A percentile compares a stretch with the other conserved stretches of the same genome.
Conservation (phyloP, 1,140 invertebrate species). For the Drosophila murphyi region DNA sequence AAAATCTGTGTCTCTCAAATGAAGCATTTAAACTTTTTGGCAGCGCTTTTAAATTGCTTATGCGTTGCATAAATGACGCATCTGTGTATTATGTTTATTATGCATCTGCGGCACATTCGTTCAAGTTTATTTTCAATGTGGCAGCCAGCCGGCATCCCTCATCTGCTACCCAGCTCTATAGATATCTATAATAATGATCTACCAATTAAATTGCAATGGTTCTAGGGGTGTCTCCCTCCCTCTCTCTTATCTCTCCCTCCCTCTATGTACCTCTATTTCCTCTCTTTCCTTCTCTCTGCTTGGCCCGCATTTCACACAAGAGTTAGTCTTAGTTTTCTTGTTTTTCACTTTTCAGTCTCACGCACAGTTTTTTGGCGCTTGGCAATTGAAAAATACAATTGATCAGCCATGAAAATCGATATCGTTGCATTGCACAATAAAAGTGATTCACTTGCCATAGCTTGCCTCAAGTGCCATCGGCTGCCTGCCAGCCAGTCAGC, state of each 20-base stretch:
- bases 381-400: slow-evolving; percentile 79
- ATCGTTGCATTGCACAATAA: slow-evolving; percentile 61
- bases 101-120: background rate
- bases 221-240: background rate
- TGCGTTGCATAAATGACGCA: background rate
- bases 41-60: slow-evolving; percentile 1
- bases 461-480: slow-evolving; percentile 40
- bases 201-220: slow-evolving; percentile 36
- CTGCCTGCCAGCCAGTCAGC: background rate
- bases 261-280: too few species aligned
- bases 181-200: slow-evolving; percentile 15
- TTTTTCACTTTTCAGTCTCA: slow-evolving; percentile 23
- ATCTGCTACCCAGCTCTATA: background rate
- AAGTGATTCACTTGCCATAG: slow-evolving; percentile 69
- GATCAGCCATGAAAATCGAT: slow-evolving; percentile 71
- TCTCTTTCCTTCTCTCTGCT: background rate
- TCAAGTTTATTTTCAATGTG: background rate
- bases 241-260: too few species aligned
- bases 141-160: background rate
- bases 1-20: background rate
- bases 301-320: slow-evolving; percentile 69
- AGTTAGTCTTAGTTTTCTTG: slow-evolving; percentile 1
- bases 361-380: slow-evolving; percentile 6
- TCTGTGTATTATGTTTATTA: background rate
- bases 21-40: background rate